Conservation (phyloP, 2,888 invertebrate species). For the Cerastis leucographa region DNA sequence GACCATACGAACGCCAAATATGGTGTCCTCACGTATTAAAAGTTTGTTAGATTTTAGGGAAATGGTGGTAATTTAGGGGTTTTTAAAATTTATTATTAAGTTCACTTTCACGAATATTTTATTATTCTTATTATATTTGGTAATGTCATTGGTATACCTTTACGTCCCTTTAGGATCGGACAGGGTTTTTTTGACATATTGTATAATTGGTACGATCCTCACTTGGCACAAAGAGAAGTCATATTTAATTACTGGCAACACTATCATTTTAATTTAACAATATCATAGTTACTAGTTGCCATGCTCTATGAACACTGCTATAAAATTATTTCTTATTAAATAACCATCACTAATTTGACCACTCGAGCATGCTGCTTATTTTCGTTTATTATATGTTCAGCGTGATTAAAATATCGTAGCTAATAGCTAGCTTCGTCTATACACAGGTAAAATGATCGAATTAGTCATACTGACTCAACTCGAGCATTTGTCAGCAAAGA, state of each 20-base stretch:
- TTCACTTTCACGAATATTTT: no score
- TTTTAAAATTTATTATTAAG: no score
- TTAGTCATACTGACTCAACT: constrained; percentile 44
- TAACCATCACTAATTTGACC: constrained; percentile 26
- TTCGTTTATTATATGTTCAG: constrained; percentile 3
- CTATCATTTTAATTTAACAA: constrained; percentile 18
- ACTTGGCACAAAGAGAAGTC: constrained; percentile 28
- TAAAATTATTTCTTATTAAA: constrained; percentile 28
- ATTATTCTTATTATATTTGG: no score
- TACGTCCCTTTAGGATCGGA: no score
- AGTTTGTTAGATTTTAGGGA: no score
- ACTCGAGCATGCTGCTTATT: constrained; percentile 37
- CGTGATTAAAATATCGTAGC: constrained; percentile 13
- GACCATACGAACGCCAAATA: no score
- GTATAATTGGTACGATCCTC: constrained; percentile 32
- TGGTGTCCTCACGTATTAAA: no score
- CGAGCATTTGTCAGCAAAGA: constrained; percentile 45
- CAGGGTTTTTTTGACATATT: no score
- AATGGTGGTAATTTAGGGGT: no score
- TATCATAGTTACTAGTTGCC: constrained; percentile 9
- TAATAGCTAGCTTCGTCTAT: constrained; percentile 17
- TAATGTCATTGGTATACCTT: no score
- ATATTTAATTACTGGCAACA: constrained; percentile 16
- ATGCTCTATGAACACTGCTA: constrained; percentile 31
- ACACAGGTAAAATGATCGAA: constrained; percentile 27